Evolutionary conservation across 2,888 invertebrate species (phyloP), one percentile per base, ranked within the genome.

Genomic region (Scelioninae gen. 2): DNA sequence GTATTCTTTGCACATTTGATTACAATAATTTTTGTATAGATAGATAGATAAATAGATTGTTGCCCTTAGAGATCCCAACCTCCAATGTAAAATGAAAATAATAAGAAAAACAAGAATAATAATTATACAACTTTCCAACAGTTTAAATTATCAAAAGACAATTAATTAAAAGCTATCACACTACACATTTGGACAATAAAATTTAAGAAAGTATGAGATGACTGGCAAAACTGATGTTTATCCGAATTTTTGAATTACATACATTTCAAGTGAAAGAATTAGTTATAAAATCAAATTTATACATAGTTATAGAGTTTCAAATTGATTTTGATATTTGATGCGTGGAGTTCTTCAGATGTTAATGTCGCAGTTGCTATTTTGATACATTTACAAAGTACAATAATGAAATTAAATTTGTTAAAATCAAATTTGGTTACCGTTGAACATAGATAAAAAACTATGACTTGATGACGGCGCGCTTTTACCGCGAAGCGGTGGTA

Each of bases 1-100:
- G 57, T 65, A 72, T 72, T 72, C 60, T 65, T 72, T 65, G 71
- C 71, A 72, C 65, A 72, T 72, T 72, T 53, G 60, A 65, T 60
- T 52, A 65, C 31, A 43, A 50, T 60, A 52, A 65, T 53, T 72
- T 72, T 72, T 65, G 65, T 72, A 72, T 65, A 72, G 65, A 39
- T 63, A 63, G 70, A 46, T 70, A 69, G 53, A 28, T 58, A 25
- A 25, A 25, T 31, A 60, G 57, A 46, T 37, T 61, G 67, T 67
- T 50, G 72, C 45, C 53, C 45, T 31, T 52, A 65, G 68, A 53
- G 28, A 57, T 10, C 37, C 48, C 39, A 50, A 57, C 48, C 67
- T 50, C 41, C 45, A 64, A 10, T 39, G 50, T 33, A 48, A 67
- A 48, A 28, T 13, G 39, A 37, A 53, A 25, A 16, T 48, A 3